A percentile compares a stretch with the other conserved stretches of the same genome.
Evolutionary conservation across 2,888 invertebrate species (phyloP).

Genomic region (Rhorus exstirpatorius): DNA sequence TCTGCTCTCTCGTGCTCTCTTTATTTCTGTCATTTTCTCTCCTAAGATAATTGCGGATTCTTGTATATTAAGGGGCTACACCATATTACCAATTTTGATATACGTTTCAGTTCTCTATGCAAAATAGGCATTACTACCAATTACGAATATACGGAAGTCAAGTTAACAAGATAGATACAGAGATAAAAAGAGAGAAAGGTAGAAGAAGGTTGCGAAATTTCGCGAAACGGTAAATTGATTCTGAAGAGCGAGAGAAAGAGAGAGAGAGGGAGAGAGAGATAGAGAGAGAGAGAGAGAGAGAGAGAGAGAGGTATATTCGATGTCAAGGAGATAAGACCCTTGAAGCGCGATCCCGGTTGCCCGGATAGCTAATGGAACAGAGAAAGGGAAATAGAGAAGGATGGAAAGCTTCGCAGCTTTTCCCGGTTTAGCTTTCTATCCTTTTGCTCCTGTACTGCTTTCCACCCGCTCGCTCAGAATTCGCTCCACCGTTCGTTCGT

Average conservation of each 20-base stretch:
- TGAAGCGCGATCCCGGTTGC: slow-evolving; percentile 50
- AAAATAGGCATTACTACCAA: too few species aligned
- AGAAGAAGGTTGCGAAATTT: slow-evolving; percentile 46
- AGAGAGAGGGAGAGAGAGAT: slow-evolving; percentile 42
- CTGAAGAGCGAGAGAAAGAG: slow-evolving; percentile 34
- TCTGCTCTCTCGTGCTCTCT: background rate
- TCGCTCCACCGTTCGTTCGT: slow-evolving; percentile 63
- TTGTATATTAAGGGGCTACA: too few species aligned
- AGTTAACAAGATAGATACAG: background rate
- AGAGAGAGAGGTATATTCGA: slow-evolving; percentile 53
- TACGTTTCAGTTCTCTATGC: too few species aligned
- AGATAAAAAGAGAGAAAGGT: slow-evolving; percentile 8
- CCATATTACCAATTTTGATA: too few species aligned
- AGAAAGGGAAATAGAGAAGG: slow-evolving; percentile 66
- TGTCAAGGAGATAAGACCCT: slow-evolving; percentile 65
- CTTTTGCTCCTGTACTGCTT: slow-evolving; percentile 33
- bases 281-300: slow-evolving; percentile 30
- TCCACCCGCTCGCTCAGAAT: slow-evolving; percentile 45
- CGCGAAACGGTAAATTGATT: slow-evolving; percentile 67
- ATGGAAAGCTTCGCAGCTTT: slow-evolving; percentile 65
- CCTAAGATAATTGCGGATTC: slow-evolving; percentile 27
- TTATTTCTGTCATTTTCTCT: background rate
- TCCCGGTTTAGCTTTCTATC: slow-evolving; percentile 62
- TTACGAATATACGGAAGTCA: background rate
- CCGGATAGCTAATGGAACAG: slow-evolving; percentile 68